Conservation (phyloP, 2,797 vertebrate genomes). For the Micromesistius poutassou region DNA sequence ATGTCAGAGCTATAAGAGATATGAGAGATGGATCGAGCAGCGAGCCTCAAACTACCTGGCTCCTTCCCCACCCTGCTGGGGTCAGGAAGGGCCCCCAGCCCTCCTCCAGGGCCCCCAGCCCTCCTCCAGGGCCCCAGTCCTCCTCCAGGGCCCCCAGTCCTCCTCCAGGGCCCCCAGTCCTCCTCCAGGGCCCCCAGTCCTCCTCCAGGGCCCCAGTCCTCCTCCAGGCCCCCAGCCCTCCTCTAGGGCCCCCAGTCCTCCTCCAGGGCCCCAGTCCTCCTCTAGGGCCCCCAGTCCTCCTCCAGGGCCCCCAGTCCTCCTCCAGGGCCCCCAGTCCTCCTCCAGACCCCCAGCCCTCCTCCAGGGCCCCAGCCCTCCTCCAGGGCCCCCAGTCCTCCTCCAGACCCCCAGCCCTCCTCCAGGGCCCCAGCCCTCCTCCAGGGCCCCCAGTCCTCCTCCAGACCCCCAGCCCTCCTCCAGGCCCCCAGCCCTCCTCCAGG, state of each 20-base stretch:
- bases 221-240: constrained; percentile 25
- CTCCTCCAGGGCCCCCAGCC: constrained; percentile 53
- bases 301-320: constrained; percentile 53
- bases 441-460: too few species aligned
- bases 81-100: constrained; percentile 7
- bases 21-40: not conserved
- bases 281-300: constrained; percentile 29
- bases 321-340: too few species aligned
- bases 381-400: too few species aligned
- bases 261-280: constrained; percentile 11
- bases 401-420: constrained; percentile 35
- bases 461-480: constrained; percentile 35
- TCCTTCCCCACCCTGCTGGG: too few species aligned
- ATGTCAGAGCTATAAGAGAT: not conserved
- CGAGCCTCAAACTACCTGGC: too few species aligned
- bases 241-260: constrained; percentile 54
- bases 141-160: constrained; percentile 54
- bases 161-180: constrained; percentile 24
- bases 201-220: constrained; percentile 25
- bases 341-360: constrained; percentile 35
- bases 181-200: constrained; percentile 54
- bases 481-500: constrained; percentile 49
- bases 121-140: constrained; percentile 29
- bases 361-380: constrained; percentile 51
- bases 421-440: constrained; percentile 51